These are phyloP conservation scores for Aplochiton taeniatus DNA, from an alignment of 2,797 vertebrate genomes.

Conservation along the genomic window DNA sequence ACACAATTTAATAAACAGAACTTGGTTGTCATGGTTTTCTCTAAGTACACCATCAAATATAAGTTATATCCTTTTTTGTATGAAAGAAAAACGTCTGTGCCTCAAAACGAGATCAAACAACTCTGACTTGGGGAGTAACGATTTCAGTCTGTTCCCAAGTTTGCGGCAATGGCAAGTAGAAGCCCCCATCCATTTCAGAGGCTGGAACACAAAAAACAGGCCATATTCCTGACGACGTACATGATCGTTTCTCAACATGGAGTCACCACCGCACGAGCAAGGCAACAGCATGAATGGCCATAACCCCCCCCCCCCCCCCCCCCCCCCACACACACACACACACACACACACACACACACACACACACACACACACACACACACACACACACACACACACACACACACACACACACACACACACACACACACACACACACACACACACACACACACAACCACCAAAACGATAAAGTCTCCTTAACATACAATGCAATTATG, in stretches of 20 bases:
- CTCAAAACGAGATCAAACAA: slow-evolving; percentile 11
- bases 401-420: no score
- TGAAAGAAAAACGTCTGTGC: not conserved
- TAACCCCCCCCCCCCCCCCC: no score
- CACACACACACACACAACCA: no score
- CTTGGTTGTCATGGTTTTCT: slow-evolving; percentile 19
- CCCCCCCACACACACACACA: no score
- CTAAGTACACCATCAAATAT: slow-evolving; percentile 30
- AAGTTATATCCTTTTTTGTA: slow-evolving; percentile 33
- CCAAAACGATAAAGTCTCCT: not conserved
- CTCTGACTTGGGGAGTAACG: slow-evolving; percentile 35
- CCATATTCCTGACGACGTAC: slow-evolving; percentile 18
- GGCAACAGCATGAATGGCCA: not conserved
- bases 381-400: no score
- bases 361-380: no score
- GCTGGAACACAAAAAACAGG: slow-evolving; percentile 19
- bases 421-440: no score
- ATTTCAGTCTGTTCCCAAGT: slow-evolving; percentile 37
- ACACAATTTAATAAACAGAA: slow-evolving; percentile 11
- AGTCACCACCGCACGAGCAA: not conserved
- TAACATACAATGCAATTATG: not conserved
- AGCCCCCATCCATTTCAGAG: slow-evolving; percentile 15
- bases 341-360: no score
- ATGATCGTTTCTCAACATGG: slow-evolving; percentile 38
- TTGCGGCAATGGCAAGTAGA: slow-evolving; percentile 43